Evolutionary conservation across 1,140 invertebrate species (phyloP).

Genomic region (Drosophila burlai): DNA sequence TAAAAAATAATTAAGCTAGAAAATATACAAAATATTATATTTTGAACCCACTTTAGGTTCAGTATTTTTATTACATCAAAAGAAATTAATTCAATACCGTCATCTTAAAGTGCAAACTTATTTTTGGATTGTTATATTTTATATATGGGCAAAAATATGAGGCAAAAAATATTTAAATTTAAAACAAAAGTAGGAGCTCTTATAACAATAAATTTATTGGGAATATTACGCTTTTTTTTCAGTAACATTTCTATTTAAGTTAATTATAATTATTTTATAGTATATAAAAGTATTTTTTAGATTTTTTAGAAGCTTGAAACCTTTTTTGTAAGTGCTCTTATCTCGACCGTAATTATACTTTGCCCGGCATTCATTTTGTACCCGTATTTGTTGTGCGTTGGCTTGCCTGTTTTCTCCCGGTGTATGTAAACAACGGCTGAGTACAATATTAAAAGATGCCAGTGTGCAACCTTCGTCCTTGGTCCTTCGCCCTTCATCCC

Average conservation of each 20-base stretch:
- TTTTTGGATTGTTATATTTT: background rate
- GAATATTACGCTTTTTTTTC: too few relatives aligned
- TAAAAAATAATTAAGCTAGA: too few relatives aligned
- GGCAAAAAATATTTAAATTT: background rate
- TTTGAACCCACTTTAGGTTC: background rate
- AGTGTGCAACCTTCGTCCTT: constrained; percentile 8
- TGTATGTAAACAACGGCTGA: constrained; percentile 54
- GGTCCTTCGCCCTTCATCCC: background rate
- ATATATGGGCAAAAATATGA: too few relatives aligned
- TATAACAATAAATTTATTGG: background rate
- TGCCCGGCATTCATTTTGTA: background rate
- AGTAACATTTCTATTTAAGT: too few relatives aligned
- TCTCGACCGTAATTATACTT: background rate
- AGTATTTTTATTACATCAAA: background rate
- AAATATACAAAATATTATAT: too few relatives aligned
- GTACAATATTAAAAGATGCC: constrained; percentile 67
- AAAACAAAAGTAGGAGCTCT: background rate
- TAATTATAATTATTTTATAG: background rate
- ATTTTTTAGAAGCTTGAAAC: background rate
- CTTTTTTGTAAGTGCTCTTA: background rate
- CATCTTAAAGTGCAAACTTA: background rate
- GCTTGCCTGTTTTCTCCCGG: constrained; percentile 13
- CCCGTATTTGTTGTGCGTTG: background rate
- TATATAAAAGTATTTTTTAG: background rate
- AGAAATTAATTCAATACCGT: background rate